phyloP scores from a whole-genome alignment of 2,797 vertebrate genomes.

The Nothura maculosa region DNA sequence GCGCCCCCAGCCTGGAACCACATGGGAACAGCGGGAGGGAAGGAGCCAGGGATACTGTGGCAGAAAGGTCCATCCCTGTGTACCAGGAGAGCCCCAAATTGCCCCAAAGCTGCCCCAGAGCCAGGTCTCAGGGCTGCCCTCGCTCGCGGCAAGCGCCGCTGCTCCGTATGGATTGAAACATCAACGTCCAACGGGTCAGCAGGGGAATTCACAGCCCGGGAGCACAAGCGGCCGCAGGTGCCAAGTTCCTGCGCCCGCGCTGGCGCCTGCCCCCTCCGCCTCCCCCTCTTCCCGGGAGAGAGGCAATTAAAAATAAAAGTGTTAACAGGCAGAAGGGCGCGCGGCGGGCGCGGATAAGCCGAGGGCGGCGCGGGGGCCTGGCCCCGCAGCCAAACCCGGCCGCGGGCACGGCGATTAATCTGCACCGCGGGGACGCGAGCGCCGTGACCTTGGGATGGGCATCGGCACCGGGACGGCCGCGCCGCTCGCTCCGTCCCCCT shows the following conservation, averaged over 20 bases:
- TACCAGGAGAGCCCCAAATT: not conserved
- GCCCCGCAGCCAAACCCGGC: not conserved
- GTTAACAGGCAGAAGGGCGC: conserved; percentile 51
- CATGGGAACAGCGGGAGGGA: not conserved
- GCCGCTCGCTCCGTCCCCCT: not conserved
- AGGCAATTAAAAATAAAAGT: conserved; percentile 71
- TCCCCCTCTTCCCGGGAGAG: not conserved
- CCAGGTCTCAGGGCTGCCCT: not conserved
- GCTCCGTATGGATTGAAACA: conserved; percentile 26
- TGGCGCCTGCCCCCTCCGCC: not conserved
- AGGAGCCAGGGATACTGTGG: not conserved
- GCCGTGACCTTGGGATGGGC: conserved; percentile 55
- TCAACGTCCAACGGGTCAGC: not conserved
- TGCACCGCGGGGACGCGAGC: not conserved
- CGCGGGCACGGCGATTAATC: not conserved
- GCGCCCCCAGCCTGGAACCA: not conserved
- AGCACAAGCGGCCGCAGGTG: not conserved
- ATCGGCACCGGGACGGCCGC: rapidly evolving
- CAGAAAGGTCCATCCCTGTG: not conserved
- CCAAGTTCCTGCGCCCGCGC: not conserved
- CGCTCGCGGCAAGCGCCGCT: too few species aligned
- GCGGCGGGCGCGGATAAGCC: not conserved
- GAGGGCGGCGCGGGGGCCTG: not conserved
- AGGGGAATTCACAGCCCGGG: conserved; percentile 49
- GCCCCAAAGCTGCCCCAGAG: not conserved